A percentile compares a stretch with the other conserved stretches of the same genome.
phyloP scores from a whole-genome alignment of 2,888 invertebrate species.

The Xiphydria camelus region DNA sequence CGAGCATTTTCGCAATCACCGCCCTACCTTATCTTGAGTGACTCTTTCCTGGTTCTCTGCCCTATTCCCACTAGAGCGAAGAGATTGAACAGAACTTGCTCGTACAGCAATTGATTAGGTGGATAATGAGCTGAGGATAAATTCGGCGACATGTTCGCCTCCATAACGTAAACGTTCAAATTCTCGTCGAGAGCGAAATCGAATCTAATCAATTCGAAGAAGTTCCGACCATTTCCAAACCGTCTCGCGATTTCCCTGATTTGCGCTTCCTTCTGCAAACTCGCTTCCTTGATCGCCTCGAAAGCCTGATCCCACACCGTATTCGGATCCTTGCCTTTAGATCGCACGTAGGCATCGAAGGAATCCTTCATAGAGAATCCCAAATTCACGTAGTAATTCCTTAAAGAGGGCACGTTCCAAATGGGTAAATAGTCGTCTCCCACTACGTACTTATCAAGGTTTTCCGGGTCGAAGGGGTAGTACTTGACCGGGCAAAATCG shows the following conservation, averaged over 20 bases:
- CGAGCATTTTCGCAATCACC: slow-evolving; percentile 10
- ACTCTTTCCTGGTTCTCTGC: slow-evolving; percentile 57
- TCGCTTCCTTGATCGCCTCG: slow-evolving; percentile 73
- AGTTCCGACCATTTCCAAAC: slow-evolving; percentile 62
- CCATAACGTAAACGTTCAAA: slow-evolving; percentile 84
- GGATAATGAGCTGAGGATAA: slow-evolving; percentile 90
- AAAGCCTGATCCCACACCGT: slow-evolving; percentile 81
- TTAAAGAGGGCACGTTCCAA: slow-evolving; percentile 86
- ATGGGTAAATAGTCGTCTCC: slow-evolving; percentile 92
- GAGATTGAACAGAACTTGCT: slow-evolving; percentile 87
- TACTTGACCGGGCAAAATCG: slow-evolving; percentile 89
- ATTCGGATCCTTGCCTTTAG: slow-evolving; percentile 70
- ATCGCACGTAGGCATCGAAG: slow-evolving; percentile 75
- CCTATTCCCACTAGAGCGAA: slow-evolving; percentile 79
- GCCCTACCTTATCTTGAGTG: slow-evolving; percentile 57
- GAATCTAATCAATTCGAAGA: slow-evolving; percentile 94
- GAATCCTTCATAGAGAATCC: slow-evolving; percentile 85
- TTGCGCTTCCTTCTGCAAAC: slow-evolving; percentile 72
- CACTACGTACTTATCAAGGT: slow-evolving; percentile 88
- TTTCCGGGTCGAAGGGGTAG: slow-evolving; percentile 82
- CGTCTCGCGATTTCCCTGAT: slow-evolving; percentile 65
- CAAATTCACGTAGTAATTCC: slow-evolving; percentile 69
- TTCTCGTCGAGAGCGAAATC: slow-evolving; percentile 91
- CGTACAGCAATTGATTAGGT: slow-evolving; percentile 86
- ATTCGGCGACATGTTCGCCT: slow-evolving; percentile 99